Base-by-base conservation (phyloP, 1,140 invertebrate species). In the Rhagoletis pomonella region DNA sequence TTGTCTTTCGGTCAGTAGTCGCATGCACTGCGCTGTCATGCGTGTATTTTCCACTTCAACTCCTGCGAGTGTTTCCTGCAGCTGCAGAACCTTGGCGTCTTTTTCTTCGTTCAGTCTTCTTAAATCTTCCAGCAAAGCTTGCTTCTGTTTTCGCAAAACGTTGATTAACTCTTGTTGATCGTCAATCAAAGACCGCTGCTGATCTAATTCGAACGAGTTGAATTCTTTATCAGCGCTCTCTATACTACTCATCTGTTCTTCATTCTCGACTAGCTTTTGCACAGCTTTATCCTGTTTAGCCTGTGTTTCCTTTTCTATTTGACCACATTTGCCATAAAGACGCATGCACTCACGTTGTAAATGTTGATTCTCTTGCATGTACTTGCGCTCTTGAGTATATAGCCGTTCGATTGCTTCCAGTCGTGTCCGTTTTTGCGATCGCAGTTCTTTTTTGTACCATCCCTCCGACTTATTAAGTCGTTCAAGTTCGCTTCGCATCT, bases 381-480 rank as follows among this genome's bases (percentile, higher is more conserved):
- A 92, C 29, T 91, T 92, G 0, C 91, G 89, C 77, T 92, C 91
- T 88, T 91, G 90, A 0, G 90, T 88, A 86, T 92, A 92, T 12
- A 92, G 87, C 3, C 91, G 90, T 81, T 92, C 91, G 3, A 92
- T 69, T 0, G 91, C 91, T 60, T 91, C 91, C n/a, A 92, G 87
- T 0, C 90, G 89, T 50, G 86, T 90, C 19, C 89, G 88, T 58
- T 92, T 92, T 69, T 92, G 91, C 6, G 88, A 77, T 58, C 91
- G 89, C 0, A 92, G 86, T 67, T 92, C 91, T 47, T 92, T 90
- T 55, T 92, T 92, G 67, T 92, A 92, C 91, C 91, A 92, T 81
- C 90, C 90, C 47, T 92, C 91, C 5, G 91, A 92, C 47, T 92
- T 92, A 17, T 89, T 89, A 0, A 92, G 88, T 2, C 91, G 89